Evolutionary conservation across 2,113 vertebrate genomes (phyloP).

Genomic region (Neotoma lepida): DNA sequence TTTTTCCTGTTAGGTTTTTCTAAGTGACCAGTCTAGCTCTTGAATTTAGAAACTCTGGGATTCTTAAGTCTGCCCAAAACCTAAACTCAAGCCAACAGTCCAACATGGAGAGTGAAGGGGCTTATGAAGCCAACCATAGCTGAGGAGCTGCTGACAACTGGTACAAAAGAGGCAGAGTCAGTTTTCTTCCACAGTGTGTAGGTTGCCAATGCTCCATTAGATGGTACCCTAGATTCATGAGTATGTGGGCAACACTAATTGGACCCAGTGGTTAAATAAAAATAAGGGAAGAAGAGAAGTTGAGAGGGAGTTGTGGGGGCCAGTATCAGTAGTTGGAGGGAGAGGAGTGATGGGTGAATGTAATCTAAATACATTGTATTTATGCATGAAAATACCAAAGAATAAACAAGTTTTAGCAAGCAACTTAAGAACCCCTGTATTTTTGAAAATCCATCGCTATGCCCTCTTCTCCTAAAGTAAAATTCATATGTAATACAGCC

Average conservation of each 20-base stretch:
- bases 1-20: background rate
- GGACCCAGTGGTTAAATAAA: background rate
- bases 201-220: background rate
- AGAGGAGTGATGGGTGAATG: background rate
- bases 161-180: background rate
- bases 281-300: background rate
- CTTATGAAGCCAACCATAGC: background rate
- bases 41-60: background rate
- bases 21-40: background rate
- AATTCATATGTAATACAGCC: background rate
- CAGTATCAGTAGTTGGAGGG: background rate
- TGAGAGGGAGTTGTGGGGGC: background rate
- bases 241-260: background rate
- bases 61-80: background rate
- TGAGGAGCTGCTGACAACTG: background rate
- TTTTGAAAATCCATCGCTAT: background rate
- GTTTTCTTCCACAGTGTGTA: background rate
- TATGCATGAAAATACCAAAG: background rate
- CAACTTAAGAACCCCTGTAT: background rate
- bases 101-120: background rate
- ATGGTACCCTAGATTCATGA: background rate
- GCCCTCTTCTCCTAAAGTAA: background rate
- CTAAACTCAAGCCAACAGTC: background rate
- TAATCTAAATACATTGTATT: background rate
- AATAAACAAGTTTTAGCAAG: background rate